phyloP scores from a whole-genome alignment of 2,113 vertebrate species.

The Nycticryphes semicollaris region DNA sequence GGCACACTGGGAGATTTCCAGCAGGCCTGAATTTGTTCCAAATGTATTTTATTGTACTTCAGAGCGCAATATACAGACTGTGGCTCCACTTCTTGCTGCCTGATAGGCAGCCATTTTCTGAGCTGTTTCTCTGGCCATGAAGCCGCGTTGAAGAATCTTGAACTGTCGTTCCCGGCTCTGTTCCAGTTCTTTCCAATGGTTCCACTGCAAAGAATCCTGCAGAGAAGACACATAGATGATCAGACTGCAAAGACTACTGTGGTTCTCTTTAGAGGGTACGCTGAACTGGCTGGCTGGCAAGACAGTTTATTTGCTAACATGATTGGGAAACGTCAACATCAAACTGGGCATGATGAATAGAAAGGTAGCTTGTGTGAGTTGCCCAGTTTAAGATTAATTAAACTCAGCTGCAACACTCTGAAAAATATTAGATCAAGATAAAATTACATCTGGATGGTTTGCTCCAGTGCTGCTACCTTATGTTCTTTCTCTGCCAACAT shows the following conservation, averaged over 20 bases:
- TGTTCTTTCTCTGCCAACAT: neutral
- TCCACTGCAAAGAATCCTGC: conserved; percentile 54
- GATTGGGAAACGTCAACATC: neutral
- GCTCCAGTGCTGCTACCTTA: neutral
- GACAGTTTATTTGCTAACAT: neutral
- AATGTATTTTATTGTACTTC: conserved; percentile 20
- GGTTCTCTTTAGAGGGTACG: neutral
- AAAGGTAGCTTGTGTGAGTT: neutral
- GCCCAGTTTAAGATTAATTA: neutral
- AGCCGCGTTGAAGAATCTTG: conserved; percentile 40
- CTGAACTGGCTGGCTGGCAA: neutral
- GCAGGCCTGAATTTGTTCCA: neutral
- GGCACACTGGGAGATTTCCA: neutral
- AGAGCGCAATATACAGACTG: conserved; percentile 6
- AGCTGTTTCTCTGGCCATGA: conserved; percentile 19
- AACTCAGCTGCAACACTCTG: neutral
- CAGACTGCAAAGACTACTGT: neutral
- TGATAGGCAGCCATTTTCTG: neutral
- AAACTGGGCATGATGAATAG: neutral
- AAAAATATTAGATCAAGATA: neutral
- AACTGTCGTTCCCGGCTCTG: conserved; percentile 67
- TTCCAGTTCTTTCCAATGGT: conserved; percentile 78
- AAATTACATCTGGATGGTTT: neutral
- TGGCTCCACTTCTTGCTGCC: conserved; percentile 26
- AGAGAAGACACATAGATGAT: neutral